Base-by-base conservation (phyloP, 2,888 invertebrate species). In the Drosophila setosimentum region DNA sequence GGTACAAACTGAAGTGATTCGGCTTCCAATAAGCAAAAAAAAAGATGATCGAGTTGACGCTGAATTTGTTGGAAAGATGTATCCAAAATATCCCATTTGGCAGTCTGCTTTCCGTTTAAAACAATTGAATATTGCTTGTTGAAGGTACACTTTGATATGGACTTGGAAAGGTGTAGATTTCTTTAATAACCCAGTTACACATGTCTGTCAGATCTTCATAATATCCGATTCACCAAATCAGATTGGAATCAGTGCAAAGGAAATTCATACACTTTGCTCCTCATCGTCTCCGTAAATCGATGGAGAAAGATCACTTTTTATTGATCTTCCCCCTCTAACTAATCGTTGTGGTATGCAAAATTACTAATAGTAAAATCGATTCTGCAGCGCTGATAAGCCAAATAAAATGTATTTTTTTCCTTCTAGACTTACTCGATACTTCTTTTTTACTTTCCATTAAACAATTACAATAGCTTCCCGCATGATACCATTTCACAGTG, bases 1-100 rank as follows among this genome's bases (percentile, higher is more conserved):
- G 54, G 37, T 27, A 32, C 54, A 68, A 68, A 51, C 68, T 74
- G n/a, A 57, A 29, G 45, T 21, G 30, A 66, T 60, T 29, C 60
- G 72, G 30, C 13, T 24, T n/a, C 7, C 11, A 40, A n/a, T 11
- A 11, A 11, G 13, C 37, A n/a, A 13, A 16, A 51, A 2, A n/a
- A 32, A 51, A n/a, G 30, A 32, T 16, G 1, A 1, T 13, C 51
- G 21, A 21, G 2, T 32, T n/a, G 10, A 32, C 13, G 24, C 24
- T 7, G 10, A 24, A 29, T 18, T 27, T 0, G 3, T 45, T 8
- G 16, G 16, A 45, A 24, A 24, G 0, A 11, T 18, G 16, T 24
- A 5, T 54, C 33, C 11, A 21, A 18, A 24, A 18, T 21, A 24
- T 18, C 0, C 10, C 5, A 32, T 2, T 30, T 32, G 30, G 10